A percentile compares a stretch with the other conserved stretches of the same genome.
Conservation (phyloP, 2,888 invertebrate genomes). For the Drosophila rellima region DNA sequence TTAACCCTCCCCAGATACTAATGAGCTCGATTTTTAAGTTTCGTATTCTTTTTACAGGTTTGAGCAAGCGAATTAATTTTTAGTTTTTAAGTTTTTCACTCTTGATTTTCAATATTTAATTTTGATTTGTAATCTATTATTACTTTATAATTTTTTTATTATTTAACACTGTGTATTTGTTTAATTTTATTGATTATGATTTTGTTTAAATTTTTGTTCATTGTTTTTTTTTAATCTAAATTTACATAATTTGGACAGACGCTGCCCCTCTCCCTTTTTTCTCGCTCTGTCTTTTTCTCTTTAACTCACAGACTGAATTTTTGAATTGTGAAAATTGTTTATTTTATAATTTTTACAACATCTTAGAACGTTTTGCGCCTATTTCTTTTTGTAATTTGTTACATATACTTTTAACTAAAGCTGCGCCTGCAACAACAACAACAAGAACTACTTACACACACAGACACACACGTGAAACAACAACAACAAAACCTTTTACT, state of each 20-base stretch:
- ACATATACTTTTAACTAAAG: conserved; percentile 51
- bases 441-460: conserved; percentile 41
- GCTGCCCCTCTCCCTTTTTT: conserved; percentile 17
- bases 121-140: conserved; percentile 54
- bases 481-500: conserved; percentile 18
- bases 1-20: conserved; percentile 20
- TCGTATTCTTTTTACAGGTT: conserved; percentile 72
- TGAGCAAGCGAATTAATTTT: conserved; percentile 42
- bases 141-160: conserved; percentile 22
- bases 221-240: conserved; percentile 14
- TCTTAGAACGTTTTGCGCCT: conserved; percentile 41
- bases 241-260: conserved; percentile 31
- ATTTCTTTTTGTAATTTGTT: conserved; percentile 35
- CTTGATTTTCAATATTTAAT: conserved; percentile 50
- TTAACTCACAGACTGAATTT: conserved; percentile 28
- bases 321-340: conserved; percentile 22
- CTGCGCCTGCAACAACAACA: conserved; percentile 69
- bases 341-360: conserved; percentile 25
- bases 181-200: conserved; percentile 46
- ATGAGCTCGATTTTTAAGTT: conserved; percentile 59
- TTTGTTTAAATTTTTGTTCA: conserved; percentile 45
- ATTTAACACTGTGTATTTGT: conserved; percentile 48
- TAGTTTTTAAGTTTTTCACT: conserved; percentile 46
- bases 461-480: conserved; percentile 34
- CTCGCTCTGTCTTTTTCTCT: conserved; percentile 16